Base-by-base conservation (phyloP, 1,140 invertebrate genomes). In the Meloidogyne floridensis region DNA sequence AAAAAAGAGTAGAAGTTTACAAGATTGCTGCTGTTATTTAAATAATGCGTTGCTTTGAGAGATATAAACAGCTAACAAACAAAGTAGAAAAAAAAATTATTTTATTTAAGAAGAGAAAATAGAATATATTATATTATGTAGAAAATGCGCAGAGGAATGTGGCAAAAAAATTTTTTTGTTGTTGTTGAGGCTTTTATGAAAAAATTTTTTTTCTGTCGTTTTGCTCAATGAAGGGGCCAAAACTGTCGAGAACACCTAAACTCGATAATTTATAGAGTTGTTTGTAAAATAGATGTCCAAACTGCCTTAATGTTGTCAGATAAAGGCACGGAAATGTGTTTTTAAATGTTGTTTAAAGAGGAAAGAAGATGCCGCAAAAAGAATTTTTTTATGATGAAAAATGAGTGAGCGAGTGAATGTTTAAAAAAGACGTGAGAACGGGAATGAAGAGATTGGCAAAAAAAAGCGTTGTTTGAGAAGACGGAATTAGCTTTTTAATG, bases 71-170 rank as follows among this genome's bases (percentile, higher is more conserved):
- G 59, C 59, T 32, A 32, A 32, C 32, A 32, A 0, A 32, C 32
- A 32, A 32, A 32, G 32, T 32, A 32, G 32, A 32, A 32, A 32
- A 32, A 65, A 65, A 65, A n/a, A n/a, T n/a, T n/a, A n/a, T n/a
- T n/a, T 65, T n/a, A 65, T 65, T 47, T 47, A 47, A 47, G 47
- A 47, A 47, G 47, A 47, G 47, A 47, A 32, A 65, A 65, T 65
- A 65, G n/a, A 65, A 65, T 65, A 65, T 65, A 65, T 65, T 59
- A 15, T 59, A 59, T 15, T 65, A 65, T 65, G 59, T 65, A 65
- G 59, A 65, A n/a, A 65, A n/a, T 65, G 59, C 59, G 59, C 59
- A 18, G n/a, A 65, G 3, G 6, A n/a, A 65, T n/a, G 3, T 65
- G 11, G 56, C 56, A 15, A 15, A 59, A 59, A 5, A 11, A 15